Evolutionary conservation across 2,797 vertebrate genomes (phyloP).

Genomic region (Periophthalmus magnuspinnatus): DNA sequence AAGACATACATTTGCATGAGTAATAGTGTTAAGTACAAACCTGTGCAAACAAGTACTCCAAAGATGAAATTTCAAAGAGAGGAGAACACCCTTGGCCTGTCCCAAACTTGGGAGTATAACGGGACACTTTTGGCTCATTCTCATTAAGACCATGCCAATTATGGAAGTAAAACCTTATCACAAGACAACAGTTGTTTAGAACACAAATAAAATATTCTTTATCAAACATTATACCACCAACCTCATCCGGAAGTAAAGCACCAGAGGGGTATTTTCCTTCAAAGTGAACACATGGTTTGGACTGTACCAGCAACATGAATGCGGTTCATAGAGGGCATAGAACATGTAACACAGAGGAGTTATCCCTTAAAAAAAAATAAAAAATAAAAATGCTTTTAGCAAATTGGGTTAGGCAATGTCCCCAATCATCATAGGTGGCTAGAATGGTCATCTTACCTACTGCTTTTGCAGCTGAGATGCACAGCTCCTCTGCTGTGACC

Average conservation of each 20-base stretch:
- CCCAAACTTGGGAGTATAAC: conserved; percentile 59
- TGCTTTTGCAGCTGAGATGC: conserved; percentile 79
- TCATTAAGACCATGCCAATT: conserved; percentile 89
- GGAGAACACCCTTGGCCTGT: conserved; percentile 60
- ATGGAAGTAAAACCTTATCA: conserved; percentile 84
- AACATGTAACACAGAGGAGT: conserved; percentile 85
- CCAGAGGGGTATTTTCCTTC: conserved; percentile 58
- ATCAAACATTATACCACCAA: conserved; percentile 59
- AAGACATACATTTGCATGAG: not conserved
- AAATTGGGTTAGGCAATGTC: not conserved
- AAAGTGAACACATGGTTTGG: conserved; percentile 84
- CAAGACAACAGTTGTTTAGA: not conserved
- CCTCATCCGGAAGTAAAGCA: conserved; percentile 88
- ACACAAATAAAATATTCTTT: not conserved
- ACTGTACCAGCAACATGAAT: conserved; percentile 81
- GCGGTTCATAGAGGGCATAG: conserved; percentile 85
- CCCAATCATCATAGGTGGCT: not conserved
- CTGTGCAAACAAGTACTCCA: conserved; percentile 92
- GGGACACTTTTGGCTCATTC: conserved; percentile 76
- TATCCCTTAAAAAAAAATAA: conserved; percentile 75
- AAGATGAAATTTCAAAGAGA: conserved; percentile 82
- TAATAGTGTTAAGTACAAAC: conserved; percentile 58
- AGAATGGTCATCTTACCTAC: conserved; percentile 73
- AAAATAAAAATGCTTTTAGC: not conserved
- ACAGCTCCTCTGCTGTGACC: conserved; percentile 84